Conservation (phyloP, 2,888 invertebrate species). For the Amiota mariae region DNA sequence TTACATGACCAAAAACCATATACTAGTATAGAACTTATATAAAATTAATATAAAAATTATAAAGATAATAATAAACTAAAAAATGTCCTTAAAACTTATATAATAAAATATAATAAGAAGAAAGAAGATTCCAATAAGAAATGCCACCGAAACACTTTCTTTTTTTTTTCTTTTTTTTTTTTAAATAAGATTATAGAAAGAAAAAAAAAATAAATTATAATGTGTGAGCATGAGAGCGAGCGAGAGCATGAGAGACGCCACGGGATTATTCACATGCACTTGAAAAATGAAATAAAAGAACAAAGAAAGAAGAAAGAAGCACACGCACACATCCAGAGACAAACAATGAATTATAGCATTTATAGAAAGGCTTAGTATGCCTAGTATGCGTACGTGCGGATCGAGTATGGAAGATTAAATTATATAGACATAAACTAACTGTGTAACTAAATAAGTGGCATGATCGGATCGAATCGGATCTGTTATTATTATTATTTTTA, state of each 20-base stretch:
- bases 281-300: conserved; percentile 4
- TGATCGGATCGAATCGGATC: too few species aligned
- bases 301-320: conserved; percentile 18
- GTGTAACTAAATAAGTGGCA: too few species aligned
- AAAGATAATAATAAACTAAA: too few species aligned
- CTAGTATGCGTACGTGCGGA: too few species aligned
- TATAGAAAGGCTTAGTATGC: not conserved
- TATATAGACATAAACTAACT: too few species aligned
- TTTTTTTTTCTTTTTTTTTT: conserved; percentile 30
- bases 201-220: not conserved
- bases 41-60: not conserved
- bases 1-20: not conserved
- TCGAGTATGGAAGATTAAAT: too few species aligned
- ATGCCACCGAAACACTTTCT: not conserved
- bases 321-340: conserved; percentile 20
- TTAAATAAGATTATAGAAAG: conserved; percentile 8
- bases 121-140: conserved; percentile 14
- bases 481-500: too few species aligned
- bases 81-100: too few species aligned
- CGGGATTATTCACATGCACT: too few species aligned
- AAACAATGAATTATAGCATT: not conserved
- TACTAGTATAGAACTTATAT: conserved; percentile 16
- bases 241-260: too few species aligned
- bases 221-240: too few species aligned
- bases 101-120: too few species aligned